These are phyloP conservation scores for Andrena dorsata DNA, from an alignment of 2,888 invertebrate species.

Conservation along the genomic window DNA sequence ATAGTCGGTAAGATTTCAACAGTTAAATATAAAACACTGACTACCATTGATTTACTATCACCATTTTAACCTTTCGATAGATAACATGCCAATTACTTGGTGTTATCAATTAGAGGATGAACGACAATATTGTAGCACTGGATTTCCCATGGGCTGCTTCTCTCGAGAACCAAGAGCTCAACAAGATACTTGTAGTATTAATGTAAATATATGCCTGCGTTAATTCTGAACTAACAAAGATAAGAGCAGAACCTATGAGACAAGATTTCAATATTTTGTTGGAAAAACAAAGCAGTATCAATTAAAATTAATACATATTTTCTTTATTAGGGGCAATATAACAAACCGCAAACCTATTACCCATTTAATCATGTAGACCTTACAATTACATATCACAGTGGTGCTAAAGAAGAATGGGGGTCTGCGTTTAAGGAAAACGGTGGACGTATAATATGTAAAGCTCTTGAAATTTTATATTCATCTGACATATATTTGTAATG, in stretches of 20 bases:
- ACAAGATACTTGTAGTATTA: constrained; percentile 78
- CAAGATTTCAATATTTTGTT: constrained; percentile 5
- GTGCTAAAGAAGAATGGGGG: constrained; percentile 95
- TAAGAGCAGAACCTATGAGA: neutral
- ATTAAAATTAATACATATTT: constrained; percentile 12
- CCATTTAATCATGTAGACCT: constrained; percentile 99
- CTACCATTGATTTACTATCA: neutral
- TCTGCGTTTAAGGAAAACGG: constrained; percentile 91
- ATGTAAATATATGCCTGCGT: constrained; percentile 65
- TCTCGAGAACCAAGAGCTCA: constrained; percentile 86
- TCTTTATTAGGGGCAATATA: constrained; percentile 85
- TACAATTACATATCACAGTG: constrained; percentile 96
- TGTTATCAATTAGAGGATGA: constrained; percentile 92
- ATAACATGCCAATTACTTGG: constrained; percentile 99
- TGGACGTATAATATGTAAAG: constrained; percentile 91
- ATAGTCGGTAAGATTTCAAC: constrained; percentile 88
- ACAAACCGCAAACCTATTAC: constrained; percentile 92
- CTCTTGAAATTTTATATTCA: constrained; percentile 37
- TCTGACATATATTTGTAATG: neutral
- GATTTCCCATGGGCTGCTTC: constrained; percentile 99
- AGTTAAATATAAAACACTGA: neutral
- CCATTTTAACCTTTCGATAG: constrained; percentile 85
- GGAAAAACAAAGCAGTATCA: neutral
- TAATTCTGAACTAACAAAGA: neutral
- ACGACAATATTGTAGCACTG: constrained; percentile 95